A percentile compares a stretch with the other conserved stretches of the same genome.
These are phyloP conservation scores for Eudasyphora cyanicolor DNA, from an alignment of 2,888 invertebrate species.

Conservation along the genomic window DNA sequence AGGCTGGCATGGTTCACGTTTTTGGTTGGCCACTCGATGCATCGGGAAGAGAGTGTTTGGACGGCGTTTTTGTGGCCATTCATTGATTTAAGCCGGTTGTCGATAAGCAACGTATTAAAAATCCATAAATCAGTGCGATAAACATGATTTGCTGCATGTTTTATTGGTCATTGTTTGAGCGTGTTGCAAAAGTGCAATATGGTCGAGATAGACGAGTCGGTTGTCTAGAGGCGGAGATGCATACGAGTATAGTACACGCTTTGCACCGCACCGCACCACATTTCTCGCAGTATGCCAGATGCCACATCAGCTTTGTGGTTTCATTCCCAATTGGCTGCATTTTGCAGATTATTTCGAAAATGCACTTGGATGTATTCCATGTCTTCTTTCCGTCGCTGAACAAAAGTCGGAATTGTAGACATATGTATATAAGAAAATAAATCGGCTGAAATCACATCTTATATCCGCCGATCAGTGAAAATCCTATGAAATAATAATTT, in stretches of 20 bases:
- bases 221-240: slow-evolving; percentile 44
- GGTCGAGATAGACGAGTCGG: slow-evolving; percentile 28
- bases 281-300: too few species aligned
- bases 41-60: slow-evolving; percentile 38
- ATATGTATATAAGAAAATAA: too few species aligned
- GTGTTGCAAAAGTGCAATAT: slow-evolving; percentile 35
- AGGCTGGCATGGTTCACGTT: slow-evolving; percentile 46
- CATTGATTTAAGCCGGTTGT: slow-evolving; percentile 76
- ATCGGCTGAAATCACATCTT: too few species aligned
- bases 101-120: slow-evolving; percentile 81
- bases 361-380: too few species aligned
- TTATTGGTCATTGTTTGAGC: slow-evolving; percentile 79
- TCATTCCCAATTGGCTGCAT: not conserved
- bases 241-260: slow-evolving; percentile 44
- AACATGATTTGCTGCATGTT: slow-evolving; percentile 80
- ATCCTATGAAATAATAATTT: too few species aligned
- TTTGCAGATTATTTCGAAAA: too few species aligned
- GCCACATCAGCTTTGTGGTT: not conserved
- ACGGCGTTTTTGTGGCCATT: slow-evolving; percentile 63
- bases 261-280: not conserved
- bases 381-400: too few species aligned
- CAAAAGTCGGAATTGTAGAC: too few species aligned
- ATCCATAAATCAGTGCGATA: slow-evolving; percentile 80
- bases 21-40: slow-evolving; percentile 64
- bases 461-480: too few species aligned